Evolutionary conservation across 2,888 invertebrate genomes (phyloP).

Genomic region (Pristionchus arcanus): DNA sequence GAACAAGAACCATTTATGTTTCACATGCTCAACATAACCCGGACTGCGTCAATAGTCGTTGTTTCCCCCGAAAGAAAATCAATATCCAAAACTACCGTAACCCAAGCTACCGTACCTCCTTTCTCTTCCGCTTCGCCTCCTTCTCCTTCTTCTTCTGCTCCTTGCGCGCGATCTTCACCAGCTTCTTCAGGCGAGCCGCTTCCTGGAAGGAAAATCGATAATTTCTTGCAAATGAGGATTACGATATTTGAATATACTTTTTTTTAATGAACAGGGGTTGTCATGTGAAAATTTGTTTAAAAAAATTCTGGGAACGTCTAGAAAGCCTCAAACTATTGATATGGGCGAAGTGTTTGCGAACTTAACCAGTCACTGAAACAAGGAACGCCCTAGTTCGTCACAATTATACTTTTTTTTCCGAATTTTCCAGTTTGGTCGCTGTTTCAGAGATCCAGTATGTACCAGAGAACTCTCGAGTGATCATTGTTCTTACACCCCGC

Average conservation of each 20-base stretch:
- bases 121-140: slow-evolving; percentile 57
- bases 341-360: neutral
- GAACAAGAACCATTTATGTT: too few species aligned
- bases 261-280: too few species aligned
- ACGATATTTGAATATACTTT: too few species aligned
- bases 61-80: neutral
- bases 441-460: too few species aligned
- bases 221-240: neutral
- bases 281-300: too few species aligned
- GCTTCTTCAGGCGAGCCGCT: slow-evolving; percentile 63
- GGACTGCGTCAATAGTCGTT: too few species aligned
- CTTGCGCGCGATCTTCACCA: slow-evolving; percentile 58
- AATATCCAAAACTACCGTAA: neutral
- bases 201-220: slow-evolving; percentile 57
- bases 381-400: too few species aligned
- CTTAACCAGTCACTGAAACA: too few species aligned
- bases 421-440: neutral
- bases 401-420: neutral
- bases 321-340: neutral
- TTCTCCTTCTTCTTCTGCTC: slow-evolving; percentile 58
- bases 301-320: too few species aligned
- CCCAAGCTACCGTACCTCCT: slow-evolving; percentile 35
- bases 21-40: too few species aligned
- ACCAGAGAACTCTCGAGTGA: too few species aligned
- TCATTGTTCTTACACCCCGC: neutral